phyloP scores from a whole-genome alignment of 2,888 invertebrate species.

The Euzophera pinguis region DNA sequence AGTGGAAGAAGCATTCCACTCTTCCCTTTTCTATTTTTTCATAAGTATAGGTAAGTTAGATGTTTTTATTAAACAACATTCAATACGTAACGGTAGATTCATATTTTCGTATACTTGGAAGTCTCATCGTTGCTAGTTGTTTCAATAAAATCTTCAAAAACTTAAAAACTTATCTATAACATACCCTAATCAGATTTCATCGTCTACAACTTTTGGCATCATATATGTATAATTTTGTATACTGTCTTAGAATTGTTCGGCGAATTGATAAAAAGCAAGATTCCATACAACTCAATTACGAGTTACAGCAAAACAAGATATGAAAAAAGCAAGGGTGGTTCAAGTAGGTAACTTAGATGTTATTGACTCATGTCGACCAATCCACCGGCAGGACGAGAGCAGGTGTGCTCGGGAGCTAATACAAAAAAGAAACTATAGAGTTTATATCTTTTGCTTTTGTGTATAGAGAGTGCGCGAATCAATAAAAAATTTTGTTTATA shows the following conservation, averaged over 20 bases:
- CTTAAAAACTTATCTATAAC: too few relatives aligned
- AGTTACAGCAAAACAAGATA: slow-evolving; percentile 37
- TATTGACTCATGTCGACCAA: slow-evolving; percentile 69
- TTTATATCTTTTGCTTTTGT: not conserved
- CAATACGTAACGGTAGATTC: too few relatives aligned
- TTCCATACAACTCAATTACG: slow-evolving; percentile 25
- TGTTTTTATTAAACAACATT: too few relatives aligned
- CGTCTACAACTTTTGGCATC: too few relatives aligned
- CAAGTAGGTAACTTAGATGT: slow-evolving; percentile 57
- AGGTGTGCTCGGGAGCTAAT: slow-evolving; percentile 50
- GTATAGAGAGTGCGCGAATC: not conserved
- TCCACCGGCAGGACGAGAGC: slow-evolving; percentile 43
- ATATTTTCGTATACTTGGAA: too few relatives aligned
- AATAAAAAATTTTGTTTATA: too few relatives aligned
- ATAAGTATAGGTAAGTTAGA: too few relatives aligned
- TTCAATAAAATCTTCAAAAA: too few relatives aligned
- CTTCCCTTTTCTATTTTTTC: too few relatives aligned
- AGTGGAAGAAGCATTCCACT: too few relatives aligned
- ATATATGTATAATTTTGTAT: not conserved
- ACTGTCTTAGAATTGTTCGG: not conserved
- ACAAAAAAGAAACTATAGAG: slow-evolving; percentile 10
- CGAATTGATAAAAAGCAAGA: not conserved
- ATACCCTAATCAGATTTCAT: too few relatives aligned
- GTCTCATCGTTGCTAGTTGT: too few relatives aligned
- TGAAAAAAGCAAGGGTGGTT: slow-evolving; percentile 53